Evolutionary conservation across 2,888 invertebrate species (phyloP), one percentile per base, ranked within the genome.

Genomic region (Myathropa florea): DNA sequence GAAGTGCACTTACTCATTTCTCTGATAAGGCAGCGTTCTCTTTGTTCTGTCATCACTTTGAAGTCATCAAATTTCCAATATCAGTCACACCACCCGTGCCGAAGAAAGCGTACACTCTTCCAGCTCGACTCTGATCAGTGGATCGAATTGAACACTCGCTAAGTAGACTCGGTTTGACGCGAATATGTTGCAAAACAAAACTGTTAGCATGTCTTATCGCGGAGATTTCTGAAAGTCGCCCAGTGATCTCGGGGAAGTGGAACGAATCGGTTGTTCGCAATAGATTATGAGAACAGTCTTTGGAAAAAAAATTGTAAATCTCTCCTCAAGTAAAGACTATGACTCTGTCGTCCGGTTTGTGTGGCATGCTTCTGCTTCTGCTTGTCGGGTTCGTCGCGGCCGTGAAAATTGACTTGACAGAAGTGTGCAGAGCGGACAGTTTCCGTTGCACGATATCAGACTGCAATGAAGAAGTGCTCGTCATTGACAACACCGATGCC

Each of bases 181-280:
- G 24, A 12, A 55, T 53, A 28, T 70, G 21, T 71, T 64, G 64
- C 64, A 78, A 71, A 72, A 61, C 24, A 59, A 21, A 81, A 53
- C 68, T 63, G 63, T 30, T 59, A 7, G 36, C 46, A 77, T 60
- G 23, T 46, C 72, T 84, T 85, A 85, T 85, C 82, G 55, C 28
- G 2, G 46, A 23, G 57, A 26, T 61, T 33, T 65, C 70, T 55
- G 64, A 65, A 55, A 26, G 61, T 36, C 23, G 28, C 30, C 14
- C 84, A 85, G 85, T 85, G 64, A 64, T 77, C 71, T 55, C 21
- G 70, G 39, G 70, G 53, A 65, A 78, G 77, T 65, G 46, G 39
- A 78, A 30, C 73, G 60, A 70, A 70, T 82, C 85, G 82, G 85
- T 82, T 70, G 82, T 77, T 60, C 23, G 23, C 60, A 10, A 36